These are phyloP conservation scores for Neostethus bicornis DNA, from an alignment of 2,797 vertebrate genomes.

Conservation along the genomic window DNA sequence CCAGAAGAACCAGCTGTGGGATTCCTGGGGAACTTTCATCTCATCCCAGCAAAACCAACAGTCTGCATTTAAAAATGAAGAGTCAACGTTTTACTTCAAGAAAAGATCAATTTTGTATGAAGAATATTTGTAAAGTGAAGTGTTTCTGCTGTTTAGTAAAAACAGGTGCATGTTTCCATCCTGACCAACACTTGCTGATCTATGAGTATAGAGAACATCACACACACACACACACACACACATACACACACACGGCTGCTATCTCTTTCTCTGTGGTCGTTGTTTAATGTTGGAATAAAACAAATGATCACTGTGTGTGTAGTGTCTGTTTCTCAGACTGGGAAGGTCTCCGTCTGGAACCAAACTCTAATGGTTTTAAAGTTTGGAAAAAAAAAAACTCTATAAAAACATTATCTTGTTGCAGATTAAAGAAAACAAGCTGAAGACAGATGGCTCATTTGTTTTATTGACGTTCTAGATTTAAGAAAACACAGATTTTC, in stretches of 20 bases:
- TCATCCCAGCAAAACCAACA: slow-evolving; percentile 34
- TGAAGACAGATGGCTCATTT: no score
- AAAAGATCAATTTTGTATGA: slow-evolving; percentile 67
- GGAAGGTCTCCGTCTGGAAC: no score
- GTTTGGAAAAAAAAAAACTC: no score
- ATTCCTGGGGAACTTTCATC: slow-evolving; percentile 15
- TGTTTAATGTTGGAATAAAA: slow-evolving; percentile 76
- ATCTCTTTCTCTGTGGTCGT: slow-evolving; percentile 56
- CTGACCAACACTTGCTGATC: slow-evolving; percentile 25
- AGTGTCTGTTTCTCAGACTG: no score
- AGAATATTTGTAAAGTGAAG: slow-evolving; percentile 68
- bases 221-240: slow-evolving; percentile 6
- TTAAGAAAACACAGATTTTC: no score
- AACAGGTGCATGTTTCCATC: slow-evolving; percentile 68
- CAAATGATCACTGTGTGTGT: slow-evolving; percentile 51
- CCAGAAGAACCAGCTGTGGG: no score
- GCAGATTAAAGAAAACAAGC: no score
- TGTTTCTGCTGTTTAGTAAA: slow-evolving; percentile 61
- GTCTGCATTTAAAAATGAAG: slow-evolving; percentile 36
- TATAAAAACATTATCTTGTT: no score
- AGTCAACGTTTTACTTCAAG: slow-evolving; percentile 40
- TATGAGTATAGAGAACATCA: slow-evolving; percentile 19
- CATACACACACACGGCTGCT: slow-evolving; percentile 42
- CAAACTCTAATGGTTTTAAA: no score
- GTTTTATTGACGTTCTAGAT: no score